phyloP scores from a whole-genome alignment of 2,113 vertebrate genomes.

The Rhinolophus ferrumequinum region DNA sequence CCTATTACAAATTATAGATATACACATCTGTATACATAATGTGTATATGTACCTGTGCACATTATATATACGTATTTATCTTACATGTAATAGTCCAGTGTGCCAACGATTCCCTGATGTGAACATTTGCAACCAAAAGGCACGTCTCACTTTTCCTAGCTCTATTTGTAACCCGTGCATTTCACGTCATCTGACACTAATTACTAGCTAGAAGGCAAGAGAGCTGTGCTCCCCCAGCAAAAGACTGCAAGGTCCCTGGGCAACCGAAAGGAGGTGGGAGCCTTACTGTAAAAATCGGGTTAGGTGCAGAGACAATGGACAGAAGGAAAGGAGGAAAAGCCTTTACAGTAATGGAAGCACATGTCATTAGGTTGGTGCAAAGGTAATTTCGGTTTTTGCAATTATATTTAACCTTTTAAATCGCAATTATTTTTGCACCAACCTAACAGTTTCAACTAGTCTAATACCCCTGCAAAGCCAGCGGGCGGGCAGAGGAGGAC shows the following conservation, averaged over 20 bases:
- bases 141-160: constrained; percentile 59
- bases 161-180: constrained; percentile 66
- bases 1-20: constrained; percentile 18
- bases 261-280: constrained; percentile 68
- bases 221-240: constrained; percentile 72
- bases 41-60: background rate
- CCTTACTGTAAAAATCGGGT: constrained; percentile 53
- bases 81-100: background rate
- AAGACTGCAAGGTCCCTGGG: constrained; percentile 80
- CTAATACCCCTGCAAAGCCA: background rate
- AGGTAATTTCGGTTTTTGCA: too few relatives aligned
- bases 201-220: constrained; percentile 82
- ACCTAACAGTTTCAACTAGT: background rate
- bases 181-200: constrained; percentile 82
- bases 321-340: constrained; percentile 35
- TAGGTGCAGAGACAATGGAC: constrained; percentile 59
- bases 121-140: constrained; percentile 60
- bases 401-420: too few relatives aligned
- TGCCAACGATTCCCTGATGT: constrained; percentile 47
- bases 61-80: background rate
- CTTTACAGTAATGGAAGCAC: constrained; percentile 67
- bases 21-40: too few relatives aligned
- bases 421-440: too few relatives aligned
- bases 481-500: background rate
- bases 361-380: background rate